A percentile compares a stretch with the other conserved stretches of the same genome.
Conservation (phyloP, 2,888 invertebrate species). For the Argyresthia goedartella region DNA sequence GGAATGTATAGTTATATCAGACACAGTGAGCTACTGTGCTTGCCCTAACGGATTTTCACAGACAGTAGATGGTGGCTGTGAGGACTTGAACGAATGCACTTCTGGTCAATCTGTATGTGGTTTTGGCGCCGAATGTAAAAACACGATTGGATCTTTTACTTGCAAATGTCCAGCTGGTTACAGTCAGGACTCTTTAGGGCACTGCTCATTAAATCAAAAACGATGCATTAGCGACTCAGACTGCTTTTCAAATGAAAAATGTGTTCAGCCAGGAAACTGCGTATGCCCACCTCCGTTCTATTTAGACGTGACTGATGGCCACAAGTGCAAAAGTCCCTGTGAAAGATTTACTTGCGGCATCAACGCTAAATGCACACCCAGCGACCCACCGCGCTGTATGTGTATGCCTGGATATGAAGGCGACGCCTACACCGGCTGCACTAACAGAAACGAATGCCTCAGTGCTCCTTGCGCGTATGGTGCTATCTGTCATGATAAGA, state of each 20-base stretch:
- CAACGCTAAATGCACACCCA: slow-evolving; percentile 90
- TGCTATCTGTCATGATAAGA: slow-evolving; percentile 89
- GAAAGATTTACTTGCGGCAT: slow-evolving; percentile 91
- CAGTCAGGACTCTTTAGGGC: slow-evolving; percentile 84
- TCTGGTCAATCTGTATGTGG: slow-evolving; percentile 84
- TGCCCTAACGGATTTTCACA: slow-evolving; percentile 90
- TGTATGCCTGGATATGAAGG: slow-evolving; percentile 90
- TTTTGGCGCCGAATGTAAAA: slow-evolving; percentile 88
- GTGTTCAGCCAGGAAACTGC: slow-evolving; percentile 92
- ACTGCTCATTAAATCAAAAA: slow-evolving; percentile 86
- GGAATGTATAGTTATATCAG: slow-evolving; percentile 90
- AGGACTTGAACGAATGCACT: slow-evolving; percentile 87
- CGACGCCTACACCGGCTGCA: slow-evolving; percentile 86
- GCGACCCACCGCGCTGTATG: slow-evolving; percentile 90
- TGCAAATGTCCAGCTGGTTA: slow-evolving; percentile 88
- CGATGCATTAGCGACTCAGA: slow-evolving; percentile 86
- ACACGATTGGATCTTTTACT: slow-evolving; percentile 81
- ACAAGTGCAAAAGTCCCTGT: slow-evolving; percentile 93
- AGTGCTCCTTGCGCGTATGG: slow-evolving; percentile 88
- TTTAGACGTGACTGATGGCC: slow-evolving; percentile 83
- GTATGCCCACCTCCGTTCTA: slow-evolving; percentile 93
- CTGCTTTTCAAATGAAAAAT: slow-evolving; percentile 89
- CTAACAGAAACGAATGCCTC: slow-evolving; percentile 88
- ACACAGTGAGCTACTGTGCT: slow-evolving; percentile 92
- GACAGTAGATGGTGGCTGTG: slow-evolving; percentile 83